Percentiles rank a stretch among this genome's conserved stretches.
Conservation (phyloP, 2,797 vertebrate species). For the Microctenopoma lineatum region DNA sequence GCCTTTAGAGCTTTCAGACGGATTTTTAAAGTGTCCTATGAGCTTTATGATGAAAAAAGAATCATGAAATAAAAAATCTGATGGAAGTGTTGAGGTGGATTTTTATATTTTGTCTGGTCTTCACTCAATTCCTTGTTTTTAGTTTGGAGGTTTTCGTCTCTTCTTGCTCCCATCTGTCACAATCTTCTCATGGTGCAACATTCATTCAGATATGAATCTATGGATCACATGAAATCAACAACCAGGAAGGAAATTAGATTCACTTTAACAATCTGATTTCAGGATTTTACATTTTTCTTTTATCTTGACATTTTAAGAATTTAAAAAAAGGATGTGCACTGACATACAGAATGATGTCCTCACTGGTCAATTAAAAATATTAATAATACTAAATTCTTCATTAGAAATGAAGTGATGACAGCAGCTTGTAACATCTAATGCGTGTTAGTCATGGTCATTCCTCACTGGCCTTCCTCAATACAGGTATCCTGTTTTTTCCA, state of each 20-base stretch:
- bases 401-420: neutral
- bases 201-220: slow-evolving; percentile 24
- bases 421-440: neutral
- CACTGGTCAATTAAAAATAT: neutral
- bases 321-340: neutral
- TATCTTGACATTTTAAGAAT: neutral
- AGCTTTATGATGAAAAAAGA: slow-evolving; percentile 70
- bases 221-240: slow-evolving; percentile 1
- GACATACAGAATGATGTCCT: neutral
- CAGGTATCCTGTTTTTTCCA: neutral
- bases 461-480: neutral
- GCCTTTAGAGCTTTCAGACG: slow-evolving; percentile 56
- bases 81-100: slow-evolving; percentile 46
- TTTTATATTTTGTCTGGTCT: slow-evolving; percentile 34
- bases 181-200: neutral
- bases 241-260: neutral
- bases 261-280: no score
- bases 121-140: slow-evolving; percentile 1
- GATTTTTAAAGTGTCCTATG: slow-evolving; percentile 70
- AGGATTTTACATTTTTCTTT: no score
- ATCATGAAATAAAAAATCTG: slow-evolving; percentile 61
- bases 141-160: slow-evolving; percentile 12
- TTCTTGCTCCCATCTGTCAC: slow-evolving; percentile 8
- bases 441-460: neutral
- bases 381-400: neutral